Evolutionary conservation across 1,140 invertebrate genomes (phyloP).

Genomic region (Coptotermes formosanus): DNA sequence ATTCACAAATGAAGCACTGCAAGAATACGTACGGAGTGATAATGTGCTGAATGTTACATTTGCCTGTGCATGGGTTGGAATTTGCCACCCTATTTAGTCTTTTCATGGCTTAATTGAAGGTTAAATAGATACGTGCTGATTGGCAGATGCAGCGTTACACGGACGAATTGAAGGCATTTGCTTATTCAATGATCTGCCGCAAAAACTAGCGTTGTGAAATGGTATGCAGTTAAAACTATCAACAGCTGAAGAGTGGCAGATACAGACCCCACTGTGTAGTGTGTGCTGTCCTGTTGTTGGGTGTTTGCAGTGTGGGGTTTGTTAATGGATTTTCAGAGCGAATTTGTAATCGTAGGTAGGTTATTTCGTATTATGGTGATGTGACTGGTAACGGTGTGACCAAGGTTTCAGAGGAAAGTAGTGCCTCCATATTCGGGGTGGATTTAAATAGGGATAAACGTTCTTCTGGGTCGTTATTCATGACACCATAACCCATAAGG

Average conservation of each 20-base stretch:
- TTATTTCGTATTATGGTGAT: too few species aligned
- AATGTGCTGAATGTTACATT: neutral
- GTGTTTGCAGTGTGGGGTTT: neutral
- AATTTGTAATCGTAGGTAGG: too few species aligned
- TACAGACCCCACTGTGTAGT: neutral
- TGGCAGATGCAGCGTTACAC: neutral
- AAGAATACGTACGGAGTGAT: neutral
- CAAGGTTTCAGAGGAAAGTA: too few species aligned
- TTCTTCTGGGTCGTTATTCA: too few species aligned
- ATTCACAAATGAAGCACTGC: too few species aligned
- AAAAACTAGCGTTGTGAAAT: neutral
- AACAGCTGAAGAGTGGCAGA: neutral
- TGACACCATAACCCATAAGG: too few species aligned
- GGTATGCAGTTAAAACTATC: neutral
- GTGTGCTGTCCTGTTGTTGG: neutral
- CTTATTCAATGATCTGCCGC: neutral
- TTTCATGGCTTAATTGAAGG: neutral
- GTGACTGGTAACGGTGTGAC: too few species aligned
- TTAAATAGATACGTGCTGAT: neutral
- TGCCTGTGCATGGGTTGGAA: neutral
- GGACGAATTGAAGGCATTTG: neutral
- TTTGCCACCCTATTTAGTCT: neutral
- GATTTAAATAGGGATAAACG: too few species aligned
- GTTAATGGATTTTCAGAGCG: too few species aligned
- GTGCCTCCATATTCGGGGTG: too few species aligned